phyloP scores from a whole-genome alignment of 2,113 vertebrate species.

The Oreochromis aureus region DNA sequence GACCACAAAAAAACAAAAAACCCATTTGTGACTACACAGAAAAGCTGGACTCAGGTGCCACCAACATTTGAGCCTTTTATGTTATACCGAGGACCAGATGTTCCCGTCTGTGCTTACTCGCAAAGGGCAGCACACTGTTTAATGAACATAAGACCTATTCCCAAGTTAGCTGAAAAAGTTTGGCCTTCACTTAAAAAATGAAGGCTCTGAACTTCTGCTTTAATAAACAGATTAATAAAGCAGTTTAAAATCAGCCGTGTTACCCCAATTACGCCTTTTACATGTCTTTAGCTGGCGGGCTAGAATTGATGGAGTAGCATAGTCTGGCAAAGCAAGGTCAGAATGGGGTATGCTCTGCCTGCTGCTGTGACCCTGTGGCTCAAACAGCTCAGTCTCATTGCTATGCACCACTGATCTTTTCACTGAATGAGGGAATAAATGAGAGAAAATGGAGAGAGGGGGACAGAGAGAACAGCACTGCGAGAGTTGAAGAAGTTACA shows the following conservation, averaged over 20 bases:
- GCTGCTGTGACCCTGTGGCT: constrained; percentile 27
- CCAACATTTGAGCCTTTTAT: background rate
- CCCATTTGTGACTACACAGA: background rate
- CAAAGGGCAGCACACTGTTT: background rate
- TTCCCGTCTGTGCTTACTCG: background rate
- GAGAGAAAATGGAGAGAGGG: background rate
- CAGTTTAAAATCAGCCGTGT: constrained; percentile 11
- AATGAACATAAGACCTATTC: background rate
- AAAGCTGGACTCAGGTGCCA: background rate
- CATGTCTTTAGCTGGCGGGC: constrained; percentile 25
- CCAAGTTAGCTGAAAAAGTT: background rate
- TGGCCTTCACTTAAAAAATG: background rate
- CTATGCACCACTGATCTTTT: constrained; percentile 31
- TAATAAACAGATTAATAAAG: constrained; percentile 44
- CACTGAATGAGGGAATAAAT: constrained; percentile 18
- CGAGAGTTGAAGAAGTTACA: background rate
- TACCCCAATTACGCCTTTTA: constrained; percentile 28
- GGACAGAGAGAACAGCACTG: background rate
- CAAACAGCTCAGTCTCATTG: constrained; percentile 24
- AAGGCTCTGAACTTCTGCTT: background rate
- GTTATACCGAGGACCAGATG: background rate
- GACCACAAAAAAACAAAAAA: background rate
- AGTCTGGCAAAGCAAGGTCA: constrained; percentile 39
- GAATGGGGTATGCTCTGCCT: background rate
- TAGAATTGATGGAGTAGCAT: constrained; percentile 5